Conservation (phyloP, 2,797 vertebrate species). For the Sebastes kiyomatsui region DNA sequence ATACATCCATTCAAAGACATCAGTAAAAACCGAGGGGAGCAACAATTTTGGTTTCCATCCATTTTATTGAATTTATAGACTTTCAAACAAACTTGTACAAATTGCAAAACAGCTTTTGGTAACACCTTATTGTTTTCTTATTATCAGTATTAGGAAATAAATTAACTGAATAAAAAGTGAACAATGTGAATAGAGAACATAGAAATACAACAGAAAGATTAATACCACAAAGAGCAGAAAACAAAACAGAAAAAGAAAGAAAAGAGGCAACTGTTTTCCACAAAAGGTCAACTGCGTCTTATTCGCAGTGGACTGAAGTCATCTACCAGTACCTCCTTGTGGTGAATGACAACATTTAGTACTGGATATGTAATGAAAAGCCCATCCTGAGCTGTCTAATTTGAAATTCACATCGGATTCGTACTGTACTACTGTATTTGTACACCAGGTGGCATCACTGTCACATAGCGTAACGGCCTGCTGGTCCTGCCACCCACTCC, state of each 20-base stretch:
- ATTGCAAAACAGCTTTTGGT: conserved; percentile 84
- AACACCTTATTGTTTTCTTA: conserved; percentile 72
- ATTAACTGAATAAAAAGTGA: conserved; percentile 77
- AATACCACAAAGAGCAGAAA: conserved; percentile 49
- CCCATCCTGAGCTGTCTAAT: not conserved
- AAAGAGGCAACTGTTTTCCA: conserved; percentile 65
- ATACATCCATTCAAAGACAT: not conserved
- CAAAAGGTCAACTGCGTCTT: conserved; percentile 36
- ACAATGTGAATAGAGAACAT: conserved; percentile 66
- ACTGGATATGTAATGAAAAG: conserved; percentile 25
- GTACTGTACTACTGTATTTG: conserved; percentile 38
- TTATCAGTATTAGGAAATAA: conserved; percentile 76
- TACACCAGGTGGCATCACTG: conserved; percentile 70
- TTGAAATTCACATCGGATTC: conserved; percentile 11
- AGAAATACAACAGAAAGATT: conserved; percentile 63
- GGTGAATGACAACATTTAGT: conserved; percentile 31
- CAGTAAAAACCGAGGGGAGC: not conserved
- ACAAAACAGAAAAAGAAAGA: not conserved
- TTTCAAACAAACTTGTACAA: conserved; percentile 86
- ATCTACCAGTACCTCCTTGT: conserved; percentile 26
- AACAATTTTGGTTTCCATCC: conserved; percentile 64
- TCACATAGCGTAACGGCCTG: conserved; percentile 27
- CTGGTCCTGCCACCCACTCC: conserved; percentile 1
- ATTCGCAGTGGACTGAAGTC: conserved; percentile 45
- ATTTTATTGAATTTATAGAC: conserved; percentile 85